Base-by-base conservation (phyloP, 2,113 vertebrate species). In the Seriola quinqueradiata region DNA sequence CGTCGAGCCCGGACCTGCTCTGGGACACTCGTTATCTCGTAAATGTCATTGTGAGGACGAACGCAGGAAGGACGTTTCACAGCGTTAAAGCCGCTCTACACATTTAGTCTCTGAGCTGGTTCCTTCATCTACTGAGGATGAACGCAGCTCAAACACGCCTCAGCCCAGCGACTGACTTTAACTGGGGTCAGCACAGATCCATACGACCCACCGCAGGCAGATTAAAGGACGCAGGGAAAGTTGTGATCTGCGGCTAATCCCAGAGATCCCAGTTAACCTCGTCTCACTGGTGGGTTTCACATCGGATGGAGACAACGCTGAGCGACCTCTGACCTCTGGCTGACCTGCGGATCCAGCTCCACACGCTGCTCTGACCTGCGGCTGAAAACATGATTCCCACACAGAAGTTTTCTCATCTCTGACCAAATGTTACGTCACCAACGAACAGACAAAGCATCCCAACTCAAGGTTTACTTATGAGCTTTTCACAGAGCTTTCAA, bases 241-340 rank as follows among this genome's bases (percentile, higher is more conserved):
- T 59, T 8, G 57, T 4, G 79, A 55, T 69, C 38, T 63, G 72
- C 21, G 42, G 44, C 8, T 78, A 68, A 78, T 83, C 69, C 74
- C 75, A 32, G 4, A 60, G 55, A 70, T 79, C 57, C 59, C 77
- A 72, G 69, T 79, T 79, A 70, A 79, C 77, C 68, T 63, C 13
- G 23, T 23, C 67, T 63, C n/a, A 25, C 28, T 69, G 75, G 42
- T 54, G 67, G 44, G 14, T 48, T 74, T 74, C 59, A 40, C 9
- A 25, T 65, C 40, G 50, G 59, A 50, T 19, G 0, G 44, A 0
- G 13, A 46, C 44, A 16, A 14, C 12, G 14, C 44, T 7, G 19
- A 13, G 55, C 14, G 61, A 77, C 68, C 52, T 59, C 42, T 68
- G 75, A 83, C 63, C 69, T 60, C 21, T 10, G 17, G 10, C 7